These are phyloP conservation scores for Odocoileus hemionus DNA, from an alignment of 2,113 vertebrate genomes.

Conservation along the genomic window DNA sequence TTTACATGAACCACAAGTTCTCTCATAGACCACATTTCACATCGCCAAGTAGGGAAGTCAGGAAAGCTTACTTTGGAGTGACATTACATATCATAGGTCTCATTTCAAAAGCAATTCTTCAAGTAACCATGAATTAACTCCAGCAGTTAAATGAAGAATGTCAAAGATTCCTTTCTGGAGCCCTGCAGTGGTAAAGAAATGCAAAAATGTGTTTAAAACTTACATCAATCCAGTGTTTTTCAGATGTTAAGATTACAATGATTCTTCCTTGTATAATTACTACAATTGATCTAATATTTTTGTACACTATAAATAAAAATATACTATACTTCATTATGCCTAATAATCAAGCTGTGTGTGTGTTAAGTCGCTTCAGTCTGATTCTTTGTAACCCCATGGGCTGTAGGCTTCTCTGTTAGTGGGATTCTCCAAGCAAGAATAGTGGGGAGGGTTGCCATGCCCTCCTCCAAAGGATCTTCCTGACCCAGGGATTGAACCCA, in stretches of 20 bases:
- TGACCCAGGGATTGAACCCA: background rate
- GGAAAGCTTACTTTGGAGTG: background rate
- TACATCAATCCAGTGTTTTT: background rate
- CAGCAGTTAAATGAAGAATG: background rate
- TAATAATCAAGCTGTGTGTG: background rate
- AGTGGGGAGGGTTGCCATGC: background rate
- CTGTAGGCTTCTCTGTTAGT: background rate
- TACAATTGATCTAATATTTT: background rate
- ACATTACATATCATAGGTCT: background rate
- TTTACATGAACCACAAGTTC: background rate
- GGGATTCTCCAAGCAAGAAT: background rate
- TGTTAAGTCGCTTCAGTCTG: background rate
- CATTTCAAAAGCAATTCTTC: background rate
- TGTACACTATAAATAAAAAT: background rate
- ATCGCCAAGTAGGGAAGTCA: background rate
- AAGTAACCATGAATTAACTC: background rate
- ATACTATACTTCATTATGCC: background rate
- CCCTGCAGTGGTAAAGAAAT: background rate
- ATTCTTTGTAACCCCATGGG: background rate
- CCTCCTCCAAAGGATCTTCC: background rate
- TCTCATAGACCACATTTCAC: background rate
- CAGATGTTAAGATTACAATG: background rate
- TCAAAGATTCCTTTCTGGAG: background rate
- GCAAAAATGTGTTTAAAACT: background rate
- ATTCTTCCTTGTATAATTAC: background rate